Evolutionary conservation across 2,113 vertebrate species (phyloP).

Genomic region (Sitta europaea): DNA sequence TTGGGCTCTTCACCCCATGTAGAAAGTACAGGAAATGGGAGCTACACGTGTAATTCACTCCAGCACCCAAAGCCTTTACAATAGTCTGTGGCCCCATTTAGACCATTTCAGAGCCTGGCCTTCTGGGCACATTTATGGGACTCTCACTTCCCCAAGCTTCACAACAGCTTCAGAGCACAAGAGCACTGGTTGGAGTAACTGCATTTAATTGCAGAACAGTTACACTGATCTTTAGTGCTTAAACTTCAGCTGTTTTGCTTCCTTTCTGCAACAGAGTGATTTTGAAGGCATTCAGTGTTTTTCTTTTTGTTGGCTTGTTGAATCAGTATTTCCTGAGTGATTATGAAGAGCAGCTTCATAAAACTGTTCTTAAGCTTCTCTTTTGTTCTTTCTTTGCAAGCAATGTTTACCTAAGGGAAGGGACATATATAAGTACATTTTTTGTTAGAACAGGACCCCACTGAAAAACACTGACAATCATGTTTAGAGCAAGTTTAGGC

Average conservation of each 20-base stretch:
- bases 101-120: not conserved
- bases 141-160: not conserved
- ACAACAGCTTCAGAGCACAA: not conserved
- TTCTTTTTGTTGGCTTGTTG: not conserved
- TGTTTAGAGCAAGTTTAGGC: slow-evolving; percentile 9
- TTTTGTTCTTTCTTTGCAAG: not conserved
- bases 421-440: not conserved
- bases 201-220: not conserved
- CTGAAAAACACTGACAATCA: not conserved
- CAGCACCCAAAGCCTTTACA: not conserved
- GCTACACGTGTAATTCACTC: not conserved
- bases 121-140: not conserved
- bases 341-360: not conserved
- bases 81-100: not conserved
- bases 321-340: not conserved
- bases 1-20: not conserved
- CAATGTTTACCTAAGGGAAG: slow-evolving; percentile 6
- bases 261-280: not conserved
- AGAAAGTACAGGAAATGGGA: not conserved
- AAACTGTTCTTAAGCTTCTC: not conserved
- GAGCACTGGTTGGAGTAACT: not conserved
- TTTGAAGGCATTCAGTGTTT: not conserved
- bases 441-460: not conserved
- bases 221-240: not conserved
- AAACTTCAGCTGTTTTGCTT: not conserved